Conservation (phyloP, 2,797 vertebrate species). For the Sebastes jordani region DNA sequence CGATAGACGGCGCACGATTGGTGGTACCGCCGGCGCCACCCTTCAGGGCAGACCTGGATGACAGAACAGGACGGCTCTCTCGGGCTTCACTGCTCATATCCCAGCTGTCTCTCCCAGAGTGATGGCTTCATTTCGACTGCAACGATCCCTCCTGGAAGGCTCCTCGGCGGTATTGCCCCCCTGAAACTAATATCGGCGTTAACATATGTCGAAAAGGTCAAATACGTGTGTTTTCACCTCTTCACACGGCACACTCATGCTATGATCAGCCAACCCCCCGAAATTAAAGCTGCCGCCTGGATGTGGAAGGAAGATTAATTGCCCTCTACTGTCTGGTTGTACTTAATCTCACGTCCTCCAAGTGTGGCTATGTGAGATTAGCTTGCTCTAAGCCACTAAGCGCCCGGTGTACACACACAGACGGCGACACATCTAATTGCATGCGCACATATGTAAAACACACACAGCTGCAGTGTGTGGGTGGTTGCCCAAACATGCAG, state of each 20-base stretch:
- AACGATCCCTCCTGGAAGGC: slow-evolving; percentile 31
- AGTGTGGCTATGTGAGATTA: slow-evolving; percentile 59
- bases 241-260: slow-evolving; percentile 41
- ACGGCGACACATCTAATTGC: slow-evolving; percentile 4
- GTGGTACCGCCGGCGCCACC: slow-evolving; percentile 39
- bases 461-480: not conserved
- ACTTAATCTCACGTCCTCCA: slow-evolving; percentile 56
- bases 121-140: slow-evolving; percentile 68
- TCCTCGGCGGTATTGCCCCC: slow-evolving; percentile 34
- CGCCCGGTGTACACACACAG: slow-evolving; percentile 19
- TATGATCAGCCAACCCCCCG: slow-evolving; percentile 37
- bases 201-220: slow-evolving; percentile 70
- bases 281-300: slow-evolving; percentile 58
- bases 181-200: slow-evolving; percentile 60
- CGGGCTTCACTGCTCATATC: slow-evolving; percentile 58
- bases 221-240: slow-evolving; percentile 54
- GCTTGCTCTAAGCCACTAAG: slow-evolving; percentile 50
- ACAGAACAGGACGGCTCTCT: slow-evolving; percentile 42
- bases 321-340: slow-evolving; percentile 54
- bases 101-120: slow-evolving; percentile 65
- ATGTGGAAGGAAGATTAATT: slow-evolving; percentile 69
- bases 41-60: slow-evolving; percentile 54
- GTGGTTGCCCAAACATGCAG: slow-evolving; percentile 3
- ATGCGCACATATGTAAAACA: slow-evolving; percentile 38
- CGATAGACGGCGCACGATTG: slow-evolving; percentile 30